Percentiles rank a stretch among this genome's conserved stretches.
These are phyloP conservation scores for Tetranychus truncatus DNA, from an alignment of 2,888 invertebrate species.

Conservation along the genomic window DNA sequence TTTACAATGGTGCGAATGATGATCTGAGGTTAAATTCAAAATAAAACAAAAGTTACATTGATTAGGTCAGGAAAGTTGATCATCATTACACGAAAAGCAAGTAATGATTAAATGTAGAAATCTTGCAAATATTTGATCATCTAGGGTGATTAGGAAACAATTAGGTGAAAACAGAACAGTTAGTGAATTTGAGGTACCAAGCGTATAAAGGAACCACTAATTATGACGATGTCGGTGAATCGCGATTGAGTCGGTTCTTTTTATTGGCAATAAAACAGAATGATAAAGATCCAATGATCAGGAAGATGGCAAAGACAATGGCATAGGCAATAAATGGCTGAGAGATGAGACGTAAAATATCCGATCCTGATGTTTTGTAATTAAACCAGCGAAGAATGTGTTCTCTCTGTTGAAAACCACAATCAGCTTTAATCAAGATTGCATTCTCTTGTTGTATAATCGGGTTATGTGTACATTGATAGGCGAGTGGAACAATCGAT, in stretches of 20 bases:
- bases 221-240: neutral
- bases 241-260: neutral
- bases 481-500: conserved; percentile 6
- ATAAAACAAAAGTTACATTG: too few species aligned
- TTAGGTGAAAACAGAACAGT: too few species aligned
- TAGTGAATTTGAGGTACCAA: too few species aligned
- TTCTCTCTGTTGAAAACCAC: conserved; percentile 25
- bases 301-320: conserved; percentile 7
- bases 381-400: conserved; percentile 21
- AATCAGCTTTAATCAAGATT: conserved; percentile 37
- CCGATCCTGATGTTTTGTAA: conserved; percentile 6
- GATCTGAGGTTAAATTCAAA: too few species aligned
- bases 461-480: conserved; percentile 38
- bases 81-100: too few species aligned
- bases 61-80: too few species aligned
- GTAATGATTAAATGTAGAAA: too few species aligned
- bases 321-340: conserved; percentile 10
- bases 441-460: conserved; percentile 61
- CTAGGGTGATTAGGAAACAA: too few species aligned
- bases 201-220: too few species aligned
- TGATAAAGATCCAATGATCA: neutral
- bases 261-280: conserved; percentile 7
- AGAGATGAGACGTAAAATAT: neutral
- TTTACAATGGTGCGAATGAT: too few species aligned
- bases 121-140: too few species aligned